These are phyloP conservation scores for Amiota minor DNA, from an alignment of 2,888 invertebrate genomes.

Conservation along the genomic window DNA sequence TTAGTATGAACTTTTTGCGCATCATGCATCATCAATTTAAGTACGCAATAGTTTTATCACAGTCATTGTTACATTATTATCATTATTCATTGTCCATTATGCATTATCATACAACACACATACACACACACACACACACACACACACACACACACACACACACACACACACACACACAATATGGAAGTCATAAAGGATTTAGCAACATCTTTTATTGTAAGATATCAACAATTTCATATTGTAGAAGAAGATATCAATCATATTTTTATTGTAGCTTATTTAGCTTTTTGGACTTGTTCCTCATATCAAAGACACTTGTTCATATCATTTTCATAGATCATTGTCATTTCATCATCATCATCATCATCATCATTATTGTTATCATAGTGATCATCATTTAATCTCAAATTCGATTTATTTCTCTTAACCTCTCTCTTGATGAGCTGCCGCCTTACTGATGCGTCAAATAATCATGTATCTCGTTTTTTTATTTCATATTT, in stretches of 20 bases:
- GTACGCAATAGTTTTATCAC: conserved; percentile 31
- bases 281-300: too few species aligned
- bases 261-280: too few species aligned
- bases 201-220: too few species aligned
- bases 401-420: not conserved
- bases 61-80: not conserved
- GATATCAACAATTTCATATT: too few species aligned
- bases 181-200: too few species aligned
- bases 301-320: too few species aligned
- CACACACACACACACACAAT: too few species aligned
- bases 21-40: conserved; percentile 32
- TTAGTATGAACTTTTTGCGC: conserved; percentile 20
- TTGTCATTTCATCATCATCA: not conserved
- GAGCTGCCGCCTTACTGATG: conserved; percentile 12
- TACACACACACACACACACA: too few species aligned
- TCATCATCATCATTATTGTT: conserved; percentile 4
- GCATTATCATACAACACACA: too few species aligned
- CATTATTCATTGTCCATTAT: not conserved
- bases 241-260: too few species aligned
- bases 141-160: too few species aligned
- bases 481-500: conserved; percentile 15
- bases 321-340: too few species aligned
- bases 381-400: not conserved
- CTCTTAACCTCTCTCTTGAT: not conserved
- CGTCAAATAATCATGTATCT: conserved; percentile 26